Evolutionary conservation across 2,888 invertebrate genomes (phyloP), one percentile per base, ranked within the genome.

Genomic region (Microctonus aethiopoides): DNA sequence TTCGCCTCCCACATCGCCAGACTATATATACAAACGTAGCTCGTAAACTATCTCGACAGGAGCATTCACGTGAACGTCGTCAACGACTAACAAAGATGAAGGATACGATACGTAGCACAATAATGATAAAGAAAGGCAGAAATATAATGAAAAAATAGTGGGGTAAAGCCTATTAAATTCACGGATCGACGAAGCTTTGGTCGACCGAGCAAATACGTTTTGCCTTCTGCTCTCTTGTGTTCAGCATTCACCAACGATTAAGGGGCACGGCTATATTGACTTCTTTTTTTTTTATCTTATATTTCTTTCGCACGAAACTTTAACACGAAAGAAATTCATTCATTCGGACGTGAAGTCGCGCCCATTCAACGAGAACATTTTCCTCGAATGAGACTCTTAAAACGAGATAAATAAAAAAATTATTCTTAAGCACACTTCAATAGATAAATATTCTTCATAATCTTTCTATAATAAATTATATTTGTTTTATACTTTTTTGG

Each of bases 351-450:
- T 20, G 34, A 11, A 16, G 60, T 66, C 46, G 61, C 66, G 65
- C 62, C 65, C 67, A 72, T 70, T 64, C 72, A 65, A 64, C 34
- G 59, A 24, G 51, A 69, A 67, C 59, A 41, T 52, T 59, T 65
- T 65, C 65, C 16, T n/a, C 56, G 56, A 65, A 65, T 22, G 11
- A 51, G 22, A 52, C 65, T 65, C 56, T 65, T 26, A 54, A 54
- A 56, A 26, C 5, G 26, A 56, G 32, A n/a, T 56, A 64, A 64
- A 65, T 7, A 29, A 65, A 39, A 34, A 16, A 22, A 34, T 51
- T 6, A 39, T 41, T 34, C 26, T 11, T 10, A 62, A 46, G 16
- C 13, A 51, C 20, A 11, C 29, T 46, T 46, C 5, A 46, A 46
- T 36, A 46, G n/a, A 1, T 46, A 16, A 46, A 16, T 46, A 46